Evolutionary conservation across 2,797 vertebrate species (phyloP).

Genomic region (Silurus aristotelis): DNA sequence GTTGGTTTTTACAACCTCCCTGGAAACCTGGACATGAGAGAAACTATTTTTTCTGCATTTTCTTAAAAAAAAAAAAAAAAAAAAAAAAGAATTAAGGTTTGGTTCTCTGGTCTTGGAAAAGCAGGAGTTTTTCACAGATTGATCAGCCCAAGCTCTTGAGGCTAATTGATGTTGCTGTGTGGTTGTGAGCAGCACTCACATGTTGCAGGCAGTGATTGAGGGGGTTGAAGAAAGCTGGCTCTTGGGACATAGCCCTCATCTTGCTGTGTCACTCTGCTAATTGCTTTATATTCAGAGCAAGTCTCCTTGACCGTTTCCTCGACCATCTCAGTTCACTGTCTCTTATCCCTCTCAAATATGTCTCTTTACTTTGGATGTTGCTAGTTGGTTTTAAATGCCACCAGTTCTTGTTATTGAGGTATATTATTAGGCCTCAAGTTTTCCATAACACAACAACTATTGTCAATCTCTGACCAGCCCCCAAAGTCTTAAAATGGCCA

Average conservation of each 20-base stretch:
- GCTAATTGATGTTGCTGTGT: conserved; percentile 65
- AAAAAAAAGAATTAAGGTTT: conserved; percentile 27
- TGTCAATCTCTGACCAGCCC: conserved; percentile 38
- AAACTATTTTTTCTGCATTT: not conserved
- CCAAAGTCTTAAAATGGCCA: conserved; percentile 34
- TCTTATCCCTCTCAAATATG: conserved; percentile 16
- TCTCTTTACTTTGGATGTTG: conserved; percentile 8
- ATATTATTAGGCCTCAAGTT: conserved; percentile 25
- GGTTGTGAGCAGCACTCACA: conserved; percentile 58
- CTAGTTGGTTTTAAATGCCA: not conserved
- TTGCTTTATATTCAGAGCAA: conserved; percentile 35
- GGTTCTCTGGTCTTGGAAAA: conserved; percentile 52
- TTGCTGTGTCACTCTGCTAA: conserved; percentile 56
- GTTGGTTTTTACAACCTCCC: conserved; percentile 16
- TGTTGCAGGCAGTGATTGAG: conserved; percentile 36
- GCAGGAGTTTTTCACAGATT: conserved; percentile 60
- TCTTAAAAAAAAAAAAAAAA: not conserved
- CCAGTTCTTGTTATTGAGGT: conserved; percentile 7
- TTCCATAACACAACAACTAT: conserved; percentile 33
- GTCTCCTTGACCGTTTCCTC: conserved; percentile 9
- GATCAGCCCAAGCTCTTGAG: conserved; percentile 62
- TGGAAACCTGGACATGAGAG: conserved; percentile 7
- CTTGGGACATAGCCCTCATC: conserved; percentile 48
- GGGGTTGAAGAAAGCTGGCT: conserved; percentile 53
- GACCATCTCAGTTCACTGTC: conserved; percentile 23